A percentile compares a stretch with the other conserved stretches of the same genome.
Conservation (phyloP, 2,113 vertebrate genomes). For the Calyptomena viridis region DNA sequence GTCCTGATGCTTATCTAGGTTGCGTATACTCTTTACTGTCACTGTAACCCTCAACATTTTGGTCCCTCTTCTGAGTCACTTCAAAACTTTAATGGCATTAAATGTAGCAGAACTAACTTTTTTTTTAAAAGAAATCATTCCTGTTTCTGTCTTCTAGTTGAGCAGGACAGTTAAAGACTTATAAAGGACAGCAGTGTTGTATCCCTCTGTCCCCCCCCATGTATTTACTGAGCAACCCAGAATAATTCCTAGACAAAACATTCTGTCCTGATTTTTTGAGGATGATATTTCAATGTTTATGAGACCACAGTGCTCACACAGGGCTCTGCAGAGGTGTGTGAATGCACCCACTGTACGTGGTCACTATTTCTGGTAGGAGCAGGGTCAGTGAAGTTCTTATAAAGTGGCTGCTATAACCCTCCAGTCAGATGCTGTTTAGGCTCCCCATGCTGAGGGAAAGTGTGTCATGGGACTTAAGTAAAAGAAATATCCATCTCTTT, state of each 20-base stretch:
- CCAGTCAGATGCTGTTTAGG: not conserved
- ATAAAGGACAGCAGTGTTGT: not conserved
- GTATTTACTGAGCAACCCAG: not conserved
- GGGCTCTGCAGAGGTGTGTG: not conserved
- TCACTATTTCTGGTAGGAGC: not conserved
- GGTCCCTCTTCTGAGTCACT: not conserved
- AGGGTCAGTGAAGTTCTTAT: not conserved
- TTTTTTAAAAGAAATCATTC: not conserved
- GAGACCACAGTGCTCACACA: not conserved
- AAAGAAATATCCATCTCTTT: not conserved
- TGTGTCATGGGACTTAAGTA: not conserved
- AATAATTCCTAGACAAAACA: not conserved
- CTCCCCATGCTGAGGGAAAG: not conserved
- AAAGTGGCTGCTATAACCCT: not conserved
- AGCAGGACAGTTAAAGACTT: not conserved
- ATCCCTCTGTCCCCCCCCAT: accelerated
- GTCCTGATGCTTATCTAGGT: not conserved
- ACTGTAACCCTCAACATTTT: not conserved
- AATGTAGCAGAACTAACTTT: not conserved
- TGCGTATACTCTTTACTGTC: not conserved
- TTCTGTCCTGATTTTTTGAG: not conserved
- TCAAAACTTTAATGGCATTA: not conserved
- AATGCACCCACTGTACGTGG: not conserved
- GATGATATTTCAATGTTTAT: not conserved
- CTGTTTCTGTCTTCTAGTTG: not conserved